Percentiles rank a stretch among this genome's conserved stretches.
These are phyloP conservation scores for Euzetes globulus DNA, from an alignment of 2,888 invertebrate species.

Conservation along the genomic window DNA sequence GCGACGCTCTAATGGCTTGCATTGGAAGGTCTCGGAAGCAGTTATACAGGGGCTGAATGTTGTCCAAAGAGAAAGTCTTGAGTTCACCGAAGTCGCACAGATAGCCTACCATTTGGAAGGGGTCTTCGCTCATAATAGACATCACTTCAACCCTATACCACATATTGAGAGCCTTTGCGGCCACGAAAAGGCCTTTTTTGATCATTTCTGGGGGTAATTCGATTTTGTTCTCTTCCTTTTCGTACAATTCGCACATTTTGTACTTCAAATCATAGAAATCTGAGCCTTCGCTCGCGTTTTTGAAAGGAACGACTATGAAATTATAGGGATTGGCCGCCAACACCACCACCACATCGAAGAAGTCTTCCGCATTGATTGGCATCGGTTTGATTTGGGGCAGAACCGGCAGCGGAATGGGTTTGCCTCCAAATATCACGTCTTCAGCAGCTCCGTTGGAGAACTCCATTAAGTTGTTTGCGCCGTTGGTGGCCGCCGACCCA, in stretches of 20 bases:
- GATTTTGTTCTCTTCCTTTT: background rate
- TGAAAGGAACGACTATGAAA: slow-evolving; percentile 19
- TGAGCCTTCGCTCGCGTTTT: background rate
- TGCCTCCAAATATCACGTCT: background rate
- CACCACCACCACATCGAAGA: slow-evolving; percentile 17
- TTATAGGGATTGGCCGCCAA: slow-evolving; percentile 2
- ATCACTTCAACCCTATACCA: slow-evolving; percentile 3
- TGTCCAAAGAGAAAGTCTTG: background rate
- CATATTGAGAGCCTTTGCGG: background rate
- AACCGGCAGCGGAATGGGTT: slow-evolving; percentile 1
- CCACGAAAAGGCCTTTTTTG: background rate
- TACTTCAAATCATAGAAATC: background rate
- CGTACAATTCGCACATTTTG: slow-evolving; percentile 8
- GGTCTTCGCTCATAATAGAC: background rate
- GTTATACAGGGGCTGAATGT: slow-evolving; percentile 19
- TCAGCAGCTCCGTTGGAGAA: background rate
- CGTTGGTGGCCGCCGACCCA: background rate
- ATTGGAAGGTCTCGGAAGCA: background rate
- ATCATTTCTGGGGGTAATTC: background rate
- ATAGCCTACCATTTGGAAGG: background rate
- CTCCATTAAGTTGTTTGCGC: background rate
- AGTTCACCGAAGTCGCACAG: slow-evolving; percentile 25
- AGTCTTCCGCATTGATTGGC: background rate
- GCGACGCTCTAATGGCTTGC: slow-evolving; percentile 9
- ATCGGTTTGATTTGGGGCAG: background rate